Evolutionary conservation across 2,888 invertebrate species (phyloP), one percentile per base, ranked within the genome.

Genomic region (Perdita meconis): DNA sequence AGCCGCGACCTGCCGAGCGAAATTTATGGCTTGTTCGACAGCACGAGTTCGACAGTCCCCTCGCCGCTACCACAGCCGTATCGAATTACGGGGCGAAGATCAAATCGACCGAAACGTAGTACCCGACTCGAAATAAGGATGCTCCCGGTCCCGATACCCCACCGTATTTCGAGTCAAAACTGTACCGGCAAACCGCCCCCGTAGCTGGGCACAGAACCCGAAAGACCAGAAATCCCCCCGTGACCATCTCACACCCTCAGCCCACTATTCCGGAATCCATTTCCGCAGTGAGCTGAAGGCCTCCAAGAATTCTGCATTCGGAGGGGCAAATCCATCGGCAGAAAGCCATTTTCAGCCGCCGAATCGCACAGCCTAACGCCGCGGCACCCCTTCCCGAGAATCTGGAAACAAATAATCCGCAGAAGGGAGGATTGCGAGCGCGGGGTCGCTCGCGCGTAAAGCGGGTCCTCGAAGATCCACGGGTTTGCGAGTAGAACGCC

Each of bases 361-460:
- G 74, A 74, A 64, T 74, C 74, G 65, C 63, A 59, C 75, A 73
- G 77, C 74, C 70, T 72, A 69, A 71, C 55, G 47, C 44, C 40
- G 19, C 74, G 42, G 34, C 36, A 30, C 50, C 56, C 36, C 24
- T 12, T 30, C 38, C 36, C 40, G 42, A 16, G 73, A 69, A 79
- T 78, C 78, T 73, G 79, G 73, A 73, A 78, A 73, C 79, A 78
- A 79, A 79, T 79, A 73, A 78, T 79, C 79, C 68, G 56, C 40
- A 30, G 30, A 30, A 57, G 63, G 22, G 67, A 64, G 67, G 78
- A 77, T 70, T 59, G 47, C n/a, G 57, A 74, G 53, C 53, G 34
- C 12, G 13, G 38, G 57, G 30, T 59, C 68, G 73, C 24, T 68
- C 65, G 60, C 64, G 79, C 44, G 78, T 53, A 78, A 79, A 78